A percentile compares a stretch with the other conserved stretches of the same genome.
Conservation (phyloP, 2,888 invertebrate genomes). For the Apodemia zela region DNA sequence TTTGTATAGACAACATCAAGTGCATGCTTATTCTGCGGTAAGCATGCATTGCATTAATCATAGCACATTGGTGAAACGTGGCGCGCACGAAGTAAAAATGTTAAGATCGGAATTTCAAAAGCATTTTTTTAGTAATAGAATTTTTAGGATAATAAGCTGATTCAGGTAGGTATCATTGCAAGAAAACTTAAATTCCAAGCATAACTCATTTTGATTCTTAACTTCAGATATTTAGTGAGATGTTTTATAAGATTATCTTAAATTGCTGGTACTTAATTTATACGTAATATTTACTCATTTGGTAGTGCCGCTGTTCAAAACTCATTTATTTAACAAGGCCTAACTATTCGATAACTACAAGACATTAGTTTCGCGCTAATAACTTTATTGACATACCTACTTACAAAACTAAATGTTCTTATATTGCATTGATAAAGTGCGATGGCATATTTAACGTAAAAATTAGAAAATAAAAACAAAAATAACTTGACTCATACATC, state of each 20-base stretch:
- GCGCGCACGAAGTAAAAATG: no score
- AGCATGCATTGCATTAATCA: no score
- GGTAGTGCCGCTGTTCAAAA: background rate
- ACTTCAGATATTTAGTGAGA: background rate
- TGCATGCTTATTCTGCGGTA: no score
- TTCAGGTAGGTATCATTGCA: no score
- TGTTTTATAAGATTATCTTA: no score
- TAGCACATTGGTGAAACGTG: no score
- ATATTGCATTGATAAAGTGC: background rate
- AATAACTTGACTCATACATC: conserved; percentile 52
- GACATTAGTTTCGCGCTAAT: background rate
- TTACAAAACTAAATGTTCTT: conserved; percentile 7
- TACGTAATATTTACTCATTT: conserved; percentile 16
- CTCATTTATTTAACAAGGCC: background rate
- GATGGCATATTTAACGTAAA: background rate
- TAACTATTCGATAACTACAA: background rate
- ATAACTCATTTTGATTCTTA: background rate
- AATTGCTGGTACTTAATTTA: background rate
- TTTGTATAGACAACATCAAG: no score
- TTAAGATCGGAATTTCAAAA: no score
- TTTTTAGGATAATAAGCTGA: no score
- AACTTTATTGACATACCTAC: background rate
- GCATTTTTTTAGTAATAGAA: no score
- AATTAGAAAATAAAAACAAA: background rate
- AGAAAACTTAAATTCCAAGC: background rate